phyloP scores from a whole-genome alignment of 2,113 vertebrate species.

The Verasper variegatus region DNA sequence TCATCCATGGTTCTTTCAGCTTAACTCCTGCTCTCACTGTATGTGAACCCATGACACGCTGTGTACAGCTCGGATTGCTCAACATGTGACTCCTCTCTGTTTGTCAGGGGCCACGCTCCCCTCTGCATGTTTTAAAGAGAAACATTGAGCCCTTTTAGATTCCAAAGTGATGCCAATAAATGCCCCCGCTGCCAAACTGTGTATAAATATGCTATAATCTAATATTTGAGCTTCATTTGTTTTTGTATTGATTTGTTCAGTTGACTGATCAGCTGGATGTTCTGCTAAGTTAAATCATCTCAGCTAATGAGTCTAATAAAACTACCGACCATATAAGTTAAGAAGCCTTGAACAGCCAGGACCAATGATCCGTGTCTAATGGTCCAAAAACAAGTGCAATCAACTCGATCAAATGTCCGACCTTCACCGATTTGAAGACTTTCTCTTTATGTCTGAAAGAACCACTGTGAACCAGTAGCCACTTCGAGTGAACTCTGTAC shows the following conservation, averaged over 20 bases:
- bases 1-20: neutral
- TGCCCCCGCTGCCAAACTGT: neutral
- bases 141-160: slow-evolving; percentile 46
- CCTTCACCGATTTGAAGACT: slow-evolving; percentile 7
- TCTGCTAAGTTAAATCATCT: neutral
- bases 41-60: slow-evolving; percentile 43
- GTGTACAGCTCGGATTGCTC: slow-evolving; percentile 8
- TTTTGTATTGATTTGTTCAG: neutral
- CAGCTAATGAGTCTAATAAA: slow-evolving; percentile 8
- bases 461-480: slow-evolving; percentile 7
- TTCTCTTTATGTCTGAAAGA: slow-evolving; percentile 25
- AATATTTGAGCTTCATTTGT: no score
- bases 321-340: neutral
- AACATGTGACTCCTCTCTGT: slow-evolving; percentile 50
- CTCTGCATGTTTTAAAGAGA: slow-evolving; percentile 24
- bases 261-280: neutral
- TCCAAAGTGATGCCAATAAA: neutral
- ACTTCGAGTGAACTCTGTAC: slow-evolving; percentile 31
- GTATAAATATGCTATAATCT: no score
- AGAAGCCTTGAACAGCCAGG: neutral
- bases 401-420: neutral
- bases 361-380: neutral
- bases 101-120: slow-evolving; percentile 6
- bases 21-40: slow-evolving; percentile 5
- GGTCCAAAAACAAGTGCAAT: neutral